phyloP scores from a whole-genome alignment of 2,888 invertebrate species.

The Rhopalosiphum nymphaeae region DNA sequence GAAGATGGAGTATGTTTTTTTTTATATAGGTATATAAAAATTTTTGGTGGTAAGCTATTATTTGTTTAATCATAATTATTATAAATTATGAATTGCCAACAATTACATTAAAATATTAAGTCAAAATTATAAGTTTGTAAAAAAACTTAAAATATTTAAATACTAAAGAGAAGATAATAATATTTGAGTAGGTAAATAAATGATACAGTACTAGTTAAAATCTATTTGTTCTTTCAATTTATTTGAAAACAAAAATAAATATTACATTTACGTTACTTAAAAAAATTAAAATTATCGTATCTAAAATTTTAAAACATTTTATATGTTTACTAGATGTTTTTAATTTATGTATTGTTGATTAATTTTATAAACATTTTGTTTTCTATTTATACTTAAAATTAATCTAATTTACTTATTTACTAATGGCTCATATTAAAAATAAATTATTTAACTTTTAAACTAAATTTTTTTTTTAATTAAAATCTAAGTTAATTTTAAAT shows the following conservation, averaged over 20 bases:
- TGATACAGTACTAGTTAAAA: not conserved
- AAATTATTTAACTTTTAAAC: not conserved
- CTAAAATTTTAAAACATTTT: no score
- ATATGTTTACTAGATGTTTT: not conserved
- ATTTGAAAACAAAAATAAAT: no score
- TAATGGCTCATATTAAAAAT: not conserved
- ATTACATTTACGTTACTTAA: no score
- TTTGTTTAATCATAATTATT: not conserved
- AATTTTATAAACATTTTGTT: not conserved
- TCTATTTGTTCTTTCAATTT: not conserved
- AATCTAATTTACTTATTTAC: not conserved
- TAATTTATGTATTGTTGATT: not conserved
- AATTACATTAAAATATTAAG: not conserved
- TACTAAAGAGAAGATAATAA: not conserved
- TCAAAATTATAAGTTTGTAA: not conserved
- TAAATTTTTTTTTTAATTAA: not conserved
- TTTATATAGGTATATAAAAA: fast-evolving
- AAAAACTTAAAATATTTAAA: not conserved
- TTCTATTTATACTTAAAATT: not conserved
- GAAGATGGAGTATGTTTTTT: not conserved
- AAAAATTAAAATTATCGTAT: no score
- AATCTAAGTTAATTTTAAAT: not conserved
- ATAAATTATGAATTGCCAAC: not conserved
- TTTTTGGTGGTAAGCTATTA: not conserved
- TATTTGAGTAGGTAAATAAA: not conserved